Evolutionary conservation across 2,797 vertebrate genomes (phyloP).

Genomic region (Macropodus opercularis): DNA sequence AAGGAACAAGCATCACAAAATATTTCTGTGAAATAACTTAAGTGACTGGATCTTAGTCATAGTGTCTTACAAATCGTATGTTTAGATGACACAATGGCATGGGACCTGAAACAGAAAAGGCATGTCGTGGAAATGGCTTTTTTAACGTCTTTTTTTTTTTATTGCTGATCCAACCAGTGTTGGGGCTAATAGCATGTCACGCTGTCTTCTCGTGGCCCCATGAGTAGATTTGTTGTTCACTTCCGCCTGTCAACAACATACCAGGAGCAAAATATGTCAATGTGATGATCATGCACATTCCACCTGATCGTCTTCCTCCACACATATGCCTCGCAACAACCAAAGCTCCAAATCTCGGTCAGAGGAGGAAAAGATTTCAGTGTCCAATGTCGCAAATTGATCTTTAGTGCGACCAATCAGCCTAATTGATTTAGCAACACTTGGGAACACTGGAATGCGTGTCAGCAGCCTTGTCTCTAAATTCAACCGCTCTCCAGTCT

Average conservation of each 20-base stretch:
- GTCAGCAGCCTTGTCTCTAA: conserved; percentile 39
- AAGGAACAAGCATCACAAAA: not conserved
- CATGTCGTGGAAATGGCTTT: conserved; percentile 5
- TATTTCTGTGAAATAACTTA: too few relatives aligned
- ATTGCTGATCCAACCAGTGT: conserved; percentile 6
- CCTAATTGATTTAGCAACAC: conserved; percentile 70
- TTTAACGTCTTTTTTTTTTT: conserved; percentile 20
- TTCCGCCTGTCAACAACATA: conserved; percentile 75
- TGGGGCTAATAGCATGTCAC: conserved; percentile 41
- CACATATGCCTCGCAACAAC: conserved; percentile 50
- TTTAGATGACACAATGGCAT: conserved; percentile 5
- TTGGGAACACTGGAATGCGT: conserved; percentile 51
- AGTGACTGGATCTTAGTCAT: not conserved
- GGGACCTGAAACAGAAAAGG: not conserved
- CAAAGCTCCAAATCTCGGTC: conserved; percentile 44
- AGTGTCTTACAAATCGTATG: not conserved
- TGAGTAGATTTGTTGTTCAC: conserved; percentile 71
- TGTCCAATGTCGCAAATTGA: conserved; percentile 62
- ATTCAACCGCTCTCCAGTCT: conserved; percentile 1
- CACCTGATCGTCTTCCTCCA: conserved; percentile 54
- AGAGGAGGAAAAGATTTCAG: conserved; percentile 52
- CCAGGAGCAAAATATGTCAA: conserved; percentile 63
- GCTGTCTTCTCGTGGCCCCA: conserved; percentile 50
- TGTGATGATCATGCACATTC: conserved; percentile 77
- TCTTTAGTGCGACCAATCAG: conserved; percentile 67